A percentile compares a stretch with the other conserved stretches of the same genome.
Evolutionary conservation across 2,113 vertebrate species (phyloP).

Genomic region (Dasyornis broadbenti): DNA sequence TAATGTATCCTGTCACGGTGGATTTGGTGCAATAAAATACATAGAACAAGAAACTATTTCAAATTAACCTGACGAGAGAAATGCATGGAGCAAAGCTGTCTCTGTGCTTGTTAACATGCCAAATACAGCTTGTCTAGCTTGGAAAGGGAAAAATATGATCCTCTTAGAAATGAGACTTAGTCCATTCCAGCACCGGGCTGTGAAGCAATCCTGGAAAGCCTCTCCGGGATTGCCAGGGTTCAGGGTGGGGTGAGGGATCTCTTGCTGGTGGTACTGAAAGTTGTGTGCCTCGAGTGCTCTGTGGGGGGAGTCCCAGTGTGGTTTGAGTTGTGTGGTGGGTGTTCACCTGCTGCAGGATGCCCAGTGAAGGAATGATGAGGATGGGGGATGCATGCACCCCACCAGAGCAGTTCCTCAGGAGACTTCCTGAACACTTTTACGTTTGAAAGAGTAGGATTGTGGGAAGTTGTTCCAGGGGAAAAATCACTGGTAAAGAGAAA

Average conservation of each 20-base stretch:
- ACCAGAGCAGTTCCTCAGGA: neutral
- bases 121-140: neutral
- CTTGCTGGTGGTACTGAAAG: neutral
- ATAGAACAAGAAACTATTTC: neutral
- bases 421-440: neutral
- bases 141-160: neutral
- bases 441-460: neutral
- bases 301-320: too few relatives aligned
- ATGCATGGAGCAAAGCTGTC: neutral
- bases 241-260: neutral
- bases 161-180: neutral
- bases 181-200: neutral
- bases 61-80: neutral
- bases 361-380: neutral
- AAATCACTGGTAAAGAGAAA: neutral
- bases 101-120: neutral
- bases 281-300: rapidly evolving
- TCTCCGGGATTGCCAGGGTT: neutral
- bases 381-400: rapidly evolving
- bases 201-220: neutral
- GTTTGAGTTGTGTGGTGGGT: neutral
- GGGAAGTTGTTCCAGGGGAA: neutral
- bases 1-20: neutral
- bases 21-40: neutral
- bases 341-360: neutral